Base-by-base conservation (phyloP, 1,140 invertebrate species). In the Drosophila lowei region DNA sequence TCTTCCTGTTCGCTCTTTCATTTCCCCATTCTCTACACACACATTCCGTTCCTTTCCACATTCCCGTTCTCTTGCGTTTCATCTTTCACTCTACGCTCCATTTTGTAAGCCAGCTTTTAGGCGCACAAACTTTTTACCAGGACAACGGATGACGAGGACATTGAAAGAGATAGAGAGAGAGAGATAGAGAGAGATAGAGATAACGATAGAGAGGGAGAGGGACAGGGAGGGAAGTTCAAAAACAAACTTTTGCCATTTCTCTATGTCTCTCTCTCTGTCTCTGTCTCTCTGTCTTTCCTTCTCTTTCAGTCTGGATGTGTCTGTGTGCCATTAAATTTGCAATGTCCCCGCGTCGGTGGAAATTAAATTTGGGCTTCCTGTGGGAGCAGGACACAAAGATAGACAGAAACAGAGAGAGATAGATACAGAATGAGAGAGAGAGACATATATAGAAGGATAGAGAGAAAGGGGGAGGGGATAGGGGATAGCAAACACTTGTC, bases 301-400 rank as follows among this genome's bases (percentile, higher is more conserved):
- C 11, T 3, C 41, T 16, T 55, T 8, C 7, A 41, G 28, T 43
- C 11, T 38, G 55, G 16, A 50, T 54, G 55, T 79, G 70, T 77
- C 74, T 77, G 74, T 78, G 79, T 77, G 80, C 72, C 81, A 85
- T 85, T 85, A 80, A 85, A 85, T 84, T 84, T 56, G 52, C 53
- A 60, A 64, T 66, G 41, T 28, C 53, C 59, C 38, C 23, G 18
- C 23, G 38, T 42, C 53, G 66, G 46, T 77, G 63, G 52, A 86
- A 85, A 85, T 85, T 85, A 77, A 85, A 85, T 85, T 85, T 85
- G 80, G 72, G 73, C 72, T 60, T 56, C 30, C 41, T 60, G 58
- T 38, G 42, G 71, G 74, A 72, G 74, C 71, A 72, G 64, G 76
- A 76, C 68, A 73, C 38, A 25, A 55, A 42, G 57, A 68, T 62